Evolutionary conservation across 2,888 invertebrate genomes (phyloP).

Genomic region (Aleiodes alternator): DNA sequence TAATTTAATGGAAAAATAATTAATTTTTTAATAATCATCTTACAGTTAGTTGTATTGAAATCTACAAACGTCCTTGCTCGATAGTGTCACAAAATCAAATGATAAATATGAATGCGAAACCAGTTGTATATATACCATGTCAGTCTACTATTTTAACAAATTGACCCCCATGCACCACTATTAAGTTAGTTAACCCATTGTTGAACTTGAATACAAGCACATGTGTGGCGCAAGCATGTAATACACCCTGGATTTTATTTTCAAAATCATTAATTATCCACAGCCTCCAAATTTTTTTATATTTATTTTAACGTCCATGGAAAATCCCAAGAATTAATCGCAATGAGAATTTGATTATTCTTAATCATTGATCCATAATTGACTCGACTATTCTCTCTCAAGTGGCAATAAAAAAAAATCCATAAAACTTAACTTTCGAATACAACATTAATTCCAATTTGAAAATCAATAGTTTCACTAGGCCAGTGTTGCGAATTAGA

Average conservation of each 20-base stretch:
- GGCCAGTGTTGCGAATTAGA: no score
- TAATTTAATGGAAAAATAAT: neutral
- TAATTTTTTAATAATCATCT: neutral
- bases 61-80: slow-evolving; percentile 41
- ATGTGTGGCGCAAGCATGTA: slow-evolving; percentile 44
- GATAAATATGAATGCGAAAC: slow-evolving; percentile 55
- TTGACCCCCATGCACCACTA: slow-evolving; percentile 56
- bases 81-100: slow-evolving; percentile 54
- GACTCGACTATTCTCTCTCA: no score
- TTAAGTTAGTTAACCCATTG: slow-evolving; percentile 62
- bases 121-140: slow-evolving; percentile 56
- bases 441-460: no score
- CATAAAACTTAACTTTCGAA: no score
- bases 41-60: neutral
- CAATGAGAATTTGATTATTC: neutral
- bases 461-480: no score
- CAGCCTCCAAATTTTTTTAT: neutral
- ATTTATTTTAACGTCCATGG: slow-evolving; percentile 14
- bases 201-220: slow-evolving; percentile 49
- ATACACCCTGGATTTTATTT: slow-evolving; percentile 21
- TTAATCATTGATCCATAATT: no score
- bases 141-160: slow-evolving; percentile 47
- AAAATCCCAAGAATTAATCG: slow-evolving; percentile 1
- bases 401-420: no score
- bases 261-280: neutral